Evolutionary conservation across 2,888 invertebrate genomes (phyloP), one percentile per base, ranked within the genome.

Genomic region (Pristionchus arcanus): DNA sequence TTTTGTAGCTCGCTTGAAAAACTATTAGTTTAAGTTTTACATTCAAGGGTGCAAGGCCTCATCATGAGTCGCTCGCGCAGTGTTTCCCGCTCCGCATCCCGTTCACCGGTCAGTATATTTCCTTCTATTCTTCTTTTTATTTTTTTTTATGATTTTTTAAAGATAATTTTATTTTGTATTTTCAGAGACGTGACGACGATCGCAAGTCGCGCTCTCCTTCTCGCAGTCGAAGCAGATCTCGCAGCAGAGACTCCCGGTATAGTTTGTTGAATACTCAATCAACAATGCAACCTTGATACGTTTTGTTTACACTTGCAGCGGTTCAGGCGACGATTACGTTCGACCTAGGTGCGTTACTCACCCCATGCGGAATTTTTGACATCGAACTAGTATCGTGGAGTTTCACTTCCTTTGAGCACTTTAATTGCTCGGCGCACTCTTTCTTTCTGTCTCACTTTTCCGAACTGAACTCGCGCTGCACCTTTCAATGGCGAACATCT

Each of bases 31-130:
- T 42, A 37, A 34, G 42, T 90, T 74, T 25, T 90, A n/a, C 90
- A 77, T 55, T 68, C 25, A 31, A 21, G 63, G 31, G 59, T 25
- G 16, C n/a, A 25, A 66, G 55, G 28, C 42, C 63, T 66, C 31
- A 74, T 49, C 88, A 88, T 90, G 90, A 77, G 85, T 31, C 85
- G 84, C 25, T 90, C 90, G 42, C 90, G 91, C 34, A 90, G 90
- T 77, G 89, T 59, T 28, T 89, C 89, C 9, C 84, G 87, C 55
- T 88, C 87, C 21, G 86, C 37, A 34, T 87, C 87, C 53, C 90
- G 91, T 34, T 91, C 91, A 31, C 92, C 87, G 66, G 87, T 87
- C 13, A 42, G 68, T 87, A 59, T 55, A 53, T 85, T 85, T 85
- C 7, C 34, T 37, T 28, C 66, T 42, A 42, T 68, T 37, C 21